Base-by-base conservation (phyloP, 2,797 vertebrate genomes). In the Pseudotriccus pelzelni region DNA sequence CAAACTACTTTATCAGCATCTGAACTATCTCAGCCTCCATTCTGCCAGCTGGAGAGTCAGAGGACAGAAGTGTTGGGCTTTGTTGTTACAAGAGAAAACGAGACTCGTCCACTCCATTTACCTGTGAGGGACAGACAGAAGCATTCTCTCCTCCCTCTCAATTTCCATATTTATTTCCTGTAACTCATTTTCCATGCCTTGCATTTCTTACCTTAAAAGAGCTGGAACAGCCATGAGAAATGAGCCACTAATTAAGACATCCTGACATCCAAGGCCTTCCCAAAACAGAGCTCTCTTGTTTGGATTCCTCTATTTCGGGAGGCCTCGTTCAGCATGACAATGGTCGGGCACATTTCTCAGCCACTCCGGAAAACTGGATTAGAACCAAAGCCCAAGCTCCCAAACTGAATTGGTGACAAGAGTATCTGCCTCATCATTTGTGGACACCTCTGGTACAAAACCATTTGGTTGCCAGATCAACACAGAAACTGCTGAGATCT, bases 231-330 rank as follows among this genome's bases (percentile, higher is more conserved):
- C 43, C 28, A 43, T 11, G 23, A 92, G 75, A 83, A 85, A 67
- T 27, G 24, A 85, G 60, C 12, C 34, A 20, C 78, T 94, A 92
- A 93, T 90, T 84, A 84, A 95, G 92, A 89, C 64, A 55, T 64
- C 23, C n/a, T 49, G 69, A 62, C 41, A 92, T 55, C 22, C 80
- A 58, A 28, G 69, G 49, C 30, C 74, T 90, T 85, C 41, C 62
- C 2, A 2, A 87, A 91, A 78, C 36, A 64, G 67, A 89, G 28
- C 0, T 0, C 3, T 2, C 46, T 89, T 89, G 36, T 47, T 78
- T 4, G 23, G 44, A 77, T 46, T 36, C 27, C 91, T 77, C 53
- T 72, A 22, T 49, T 70, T 87, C 0, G 0, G 32, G 32, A 92
- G 47, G 63, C 16, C 56, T 82, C 14, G 22, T 47, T 90, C 69